Base-by-base conservation (phyloP, 2,113 vertebrate genomes). In the Uropsilus gracilis region DNA sequence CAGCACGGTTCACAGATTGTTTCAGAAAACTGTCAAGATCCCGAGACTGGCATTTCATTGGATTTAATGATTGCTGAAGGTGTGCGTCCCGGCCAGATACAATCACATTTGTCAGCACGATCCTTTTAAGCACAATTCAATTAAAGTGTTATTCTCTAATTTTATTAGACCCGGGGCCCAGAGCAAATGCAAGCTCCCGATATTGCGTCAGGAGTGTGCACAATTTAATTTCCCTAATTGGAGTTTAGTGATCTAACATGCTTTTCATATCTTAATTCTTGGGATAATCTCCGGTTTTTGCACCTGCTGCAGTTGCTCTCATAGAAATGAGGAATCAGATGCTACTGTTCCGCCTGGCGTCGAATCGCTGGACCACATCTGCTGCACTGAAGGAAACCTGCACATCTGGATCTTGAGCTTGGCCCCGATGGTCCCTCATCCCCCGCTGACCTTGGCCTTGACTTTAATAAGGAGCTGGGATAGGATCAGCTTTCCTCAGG, bases 81-180 rank as follows among this genome's bases (percentile, higher is more conserved):
- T 98, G 98, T 98, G 98, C 99, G 98, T 99, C 99, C 99, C 98
- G 98, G 98, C 98, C 98, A 99, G 99, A 98, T 98, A 99, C 98
- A 99, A 99, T 99, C 98, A 95, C 98, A 99, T 99, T 99, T 99
- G 99, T 99, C 99, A 99, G 99, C 98, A 97, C 98, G 99, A 99
- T 99, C 99, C 99, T 99, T 99, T 99, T 99, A 99, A 99, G 99
- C 99, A 98, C 99, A 99, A 99, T 99, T 99, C 99, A 99, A 99
- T 99, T 99, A 99, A 98, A 98, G 97, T 97, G 98, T 98, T 99
- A 99, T 99, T 99, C 99, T 98, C 98, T 99, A 99, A 99, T 99
- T 99, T 99, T 99, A 99, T 99, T 99, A 99, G 97, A 98, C 97
- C 97, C 90, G 50, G 90, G 98, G 98, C 97, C 98, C 97, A 98